These are phyloP conservation scores for Camelus bactrianus DNA, from an alignment of 2,113 vertebrate genomes.

Conservation along the genomic window DNA sequence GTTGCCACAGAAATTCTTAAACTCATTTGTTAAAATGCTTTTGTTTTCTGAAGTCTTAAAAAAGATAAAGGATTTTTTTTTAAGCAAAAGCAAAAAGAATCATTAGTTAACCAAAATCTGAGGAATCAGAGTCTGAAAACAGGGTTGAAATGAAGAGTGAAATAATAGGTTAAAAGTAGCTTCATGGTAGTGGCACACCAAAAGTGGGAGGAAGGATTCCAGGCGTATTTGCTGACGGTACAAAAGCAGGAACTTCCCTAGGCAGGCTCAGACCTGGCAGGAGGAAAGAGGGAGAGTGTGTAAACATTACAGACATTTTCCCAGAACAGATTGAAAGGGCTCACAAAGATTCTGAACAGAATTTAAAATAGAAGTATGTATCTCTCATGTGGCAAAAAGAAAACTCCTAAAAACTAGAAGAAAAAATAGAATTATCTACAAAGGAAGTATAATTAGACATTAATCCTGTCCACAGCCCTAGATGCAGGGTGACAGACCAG, in stretches of 20 bases:
- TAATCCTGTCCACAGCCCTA: neutral
- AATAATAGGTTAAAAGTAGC: neutral
- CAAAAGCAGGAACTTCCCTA: neutral
- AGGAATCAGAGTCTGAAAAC: neutral
- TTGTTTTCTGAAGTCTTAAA: constrained; percentile 30
- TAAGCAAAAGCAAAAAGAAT: neutral
- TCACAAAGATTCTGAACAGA: neutral
- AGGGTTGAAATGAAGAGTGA: neutral
- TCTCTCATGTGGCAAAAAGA: neutral
- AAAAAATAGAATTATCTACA: neutral
- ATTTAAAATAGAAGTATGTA: neutral
- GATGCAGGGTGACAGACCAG: neutral
- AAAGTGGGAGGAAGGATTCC: neutral
- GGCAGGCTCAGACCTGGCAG: neutral
- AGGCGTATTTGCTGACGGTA: neutral
- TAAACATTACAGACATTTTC: neutral
- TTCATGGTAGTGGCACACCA: accelerated
- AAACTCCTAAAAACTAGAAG: neutral
- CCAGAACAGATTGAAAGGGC: neutral
- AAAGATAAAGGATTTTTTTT: neutral
- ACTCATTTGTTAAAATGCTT: neutral
- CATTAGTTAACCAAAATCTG: neutral
- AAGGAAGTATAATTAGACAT: neutral
- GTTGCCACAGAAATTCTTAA: neutral
- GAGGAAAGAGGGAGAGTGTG: neutral